Base-by-base conservation (phyloP, 2,113 vertebrate genomes). In the Saguinus imperator region DNA sequence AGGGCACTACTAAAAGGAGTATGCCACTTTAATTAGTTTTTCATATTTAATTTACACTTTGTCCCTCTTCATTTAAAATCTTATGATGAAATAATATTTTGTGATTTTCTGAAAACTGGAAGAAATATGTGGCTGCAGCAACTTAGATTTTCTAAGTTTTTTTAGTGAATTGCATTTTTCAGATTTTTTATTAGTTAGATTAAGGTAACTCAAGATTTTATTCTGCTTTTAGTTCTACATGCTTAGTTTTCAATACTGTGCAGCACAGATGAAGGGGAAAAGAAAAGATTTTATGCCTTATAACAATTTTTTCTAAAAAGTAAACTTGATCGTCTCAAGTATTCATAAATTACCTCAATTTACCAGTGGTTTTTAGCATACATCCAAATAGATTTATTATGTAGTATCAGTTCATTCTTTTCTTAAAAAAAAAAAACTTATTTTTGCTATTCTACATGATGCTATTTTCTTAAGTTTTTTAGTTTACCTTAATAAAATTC, bases 11-110 rank as follows among this genome's bases (percentile, higher is more conserved):
- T 48, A 87, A 94, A 81, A 84, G 45, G n/a, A 94, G 4, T 48
- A 87, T 58, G 72, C 3, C 32, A 43, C 23, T 94, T 87, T 70
- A 81, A 91, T 91, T 40, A 32, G 43, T 68, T 82, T 86, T 87
- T 32, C 40, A 52, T 76, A 61, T 83, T 83, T 91, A 91, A 94
- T 91, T 76, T 83, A 58, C 12, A 77, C 83, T 87, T 95, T 96
- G 3, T 87, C 83, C 76, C 73, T 66, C 45, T 81, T 80, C 73
- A 89, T 40, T 89, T 80, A 57, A 87, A 81, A 86, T 91, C 3
- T 14, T 84, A n/a, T 37, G 72, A 88, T n/a, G 29, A 91, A 87
- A 82, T 68, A 92, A 89, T 73, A 48, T 4, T 92, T 75, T 4
- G 2, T 85, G 43, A 13, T 68, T 75, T 40, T 88, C 50, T 79